phyloP scores from a whole-genome alignment of 2,797 vertebrate genomes.

The Sphaeramia orbicularis region DNA sequence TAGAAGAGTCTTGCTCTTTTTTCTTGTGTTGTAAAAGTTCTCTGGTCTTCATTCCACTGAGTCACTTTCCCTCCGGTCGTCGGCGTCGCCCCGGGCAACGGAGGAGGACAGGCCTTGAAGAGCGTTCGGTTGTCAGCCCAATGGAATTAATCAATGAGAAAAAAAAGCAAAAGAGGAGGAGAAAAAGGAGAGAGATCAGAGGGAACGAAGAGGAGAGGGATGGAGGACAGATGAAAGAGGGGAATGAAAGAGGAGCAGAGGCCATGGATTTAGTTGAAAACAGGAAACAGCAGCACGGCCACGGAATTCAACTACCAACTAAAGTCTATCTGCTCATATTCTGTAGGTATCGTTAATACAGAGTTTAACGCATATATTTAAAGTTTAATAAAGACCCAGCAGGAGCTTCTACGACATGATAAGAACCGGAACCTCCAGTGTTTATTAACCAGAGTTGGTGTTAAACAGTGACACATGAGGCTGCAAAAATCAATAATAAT shows the following conservation, averaged over 20 bases:
- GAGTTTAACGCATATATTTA: too few species aligned
- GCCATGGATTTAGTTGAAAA: constrained; percentile 2
- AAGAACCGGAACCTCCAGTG: too few species aligned
- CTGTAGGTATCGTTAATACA: too few species aligned
- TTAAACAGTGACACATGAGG: too few species aligned
- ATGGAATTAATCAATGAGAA: constrained; percentile 72
- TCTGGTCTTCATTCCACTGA: constrained; percentile 53
- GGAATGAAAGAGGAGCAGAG: constrained; percentile 1
- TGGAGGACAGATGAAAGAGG: constrained; percentile 40
- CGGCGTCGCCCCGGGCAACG: constrained; percentile 59
- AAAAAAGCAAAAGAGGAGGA: constrained; percentile 37
- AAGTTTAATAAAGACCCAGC: too few species aligned
- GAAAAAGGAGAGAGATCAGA: too few species aligned
- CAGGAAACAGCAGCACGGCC: background rate
- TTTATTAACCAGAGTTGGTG: too few species aligned
- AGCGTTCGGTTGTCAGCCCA: constrained; percentile 64
- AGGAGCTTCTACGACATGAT: too few species aligned
- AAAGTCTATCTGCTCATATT: too few species aligned
- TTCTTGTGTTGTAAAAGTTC: constrained; percentile 33
- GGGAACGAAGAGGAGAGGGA: too few species aligned
- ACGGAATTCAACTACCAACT: background rate
- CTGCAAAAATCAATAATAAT: too few species aligned
- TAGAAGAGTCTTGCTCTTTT: constrained; percentile 69
- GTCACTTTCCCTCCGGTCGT: constrained; percentile 54
- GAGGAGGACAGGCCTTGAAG: constrained; percentile 64